Base-by-base conservation (phyloP, 2,888 invertebrate species). In the Idaea aversata region DNA sequence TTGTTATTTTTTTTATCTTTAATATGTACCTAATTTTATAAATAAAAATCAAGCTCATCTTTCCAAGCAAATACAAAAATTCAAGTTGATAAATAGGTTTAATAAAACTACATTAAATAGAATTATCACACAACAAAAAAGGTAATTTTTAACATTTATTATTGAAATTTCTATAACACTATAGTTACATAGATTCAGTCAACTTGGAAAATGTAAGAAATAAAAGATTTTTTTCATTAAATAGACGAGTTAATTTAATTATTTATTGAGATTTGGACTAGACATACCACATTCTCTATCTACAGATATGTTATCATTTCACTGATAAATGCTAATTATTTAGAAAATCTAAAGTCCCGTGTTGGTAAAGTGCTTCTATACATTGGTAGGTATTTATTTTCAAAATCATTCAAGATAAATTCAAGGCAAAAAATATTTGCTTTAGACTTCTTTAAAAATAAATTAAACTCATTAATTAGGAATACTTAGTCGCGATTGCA, bases 201-300 rank as follows among this genome's bases (percentile, higher is more conserved):
- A 83, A 90, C 85, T 85, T 84, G 83, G 86, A 88, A 86, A 47
- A 85, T 85, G 80, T 84, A 81, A 80, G 77, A 82, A 83, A 84
- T 79, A 83, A 86, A 86, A 78, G 72, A 73, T 73, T 74, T 80
- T 76, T 77, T 82, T 80, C 80, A 82, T 85, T 85, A 82, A 83
- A 82, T 85, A 88, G 87, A 88, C 82, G 84, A 87, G 83, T 90
- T 89, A 89, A 91, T 90, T 90, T 86, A 87, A 85, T 78, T 78
- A 80, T 86, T 88, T 87, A 89, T 89, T 88, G 90, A 91, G 90
- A 90, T 91, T 91, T 92, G 93, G 88, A 91, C 91, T 92, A 93
- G 90, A 89, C 89, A 90, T 91, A 91, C 87, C 91, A 91, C 91
- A 88, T 91, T 87, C 75, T 91, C 93, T 92, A 93, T 89, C 93